Conservation (phyloP, 2,888 invertebrate species). For the Pandemis corylana region DNA sequence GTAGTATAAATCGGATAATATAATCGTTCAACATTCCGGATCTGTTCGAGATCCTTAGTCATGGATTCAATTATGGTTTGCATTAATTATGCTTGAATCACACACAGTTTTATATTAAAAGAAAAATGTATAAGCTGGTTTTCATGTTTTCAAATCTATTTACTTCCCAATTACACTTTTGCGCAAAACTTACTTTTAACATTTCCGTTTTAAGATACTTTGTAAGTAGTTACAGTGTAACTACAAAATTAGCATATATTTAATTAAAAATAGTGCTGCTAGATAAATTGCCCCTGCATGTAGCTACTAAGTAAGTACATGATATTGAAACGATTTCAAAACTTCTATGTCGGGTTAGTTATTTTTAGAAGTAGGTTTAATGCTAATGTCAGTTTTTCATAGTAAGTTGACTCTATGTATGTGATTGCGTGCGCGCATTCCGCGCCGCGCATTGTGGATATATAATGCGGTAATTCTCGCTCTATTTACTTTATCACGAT, state of each 20-base stretch:
- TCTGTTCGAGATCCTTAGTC: neutral
- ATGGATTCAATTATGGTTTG: neutral
- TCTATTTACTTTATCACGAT: conserved; percentile 80
- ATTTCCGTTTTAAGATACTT: neutral
- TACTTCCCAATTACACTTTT: neutral
- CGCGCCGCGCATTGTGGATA: conserved; percentile 64
- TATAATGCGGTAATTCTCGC: conserved; percentile 76
- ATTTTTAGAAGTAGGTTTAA: conserved; percentile 49
- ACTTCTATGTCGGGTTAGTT: conserved; percentile 43
- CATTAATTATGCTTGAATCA: too few species aligned
- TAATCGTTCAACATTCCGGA: too few species aligned
- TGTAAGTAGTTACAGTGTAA: neutral
- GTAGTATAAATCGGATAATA: too few species aligned
- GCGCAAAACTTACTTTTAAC: neutral
- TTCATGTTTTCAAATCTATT: neutral
- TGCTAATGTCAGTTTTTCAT: conserved; percentile 73
- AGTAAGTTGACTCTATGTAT: conserved; percentile 38
- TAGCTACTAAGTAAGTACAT: conserved; percentile 35
- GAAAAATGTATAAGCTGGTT: neutral
- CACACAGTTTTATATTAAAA: neutral
- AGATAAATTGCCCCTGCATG: neutral
- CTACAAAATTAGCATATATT: neutral
- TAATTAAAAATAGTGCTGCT: too few species aligned
- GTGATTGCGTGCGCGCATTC: conserved; percentile 77
- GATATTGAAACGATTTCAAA: conserved; percentile 54